Percentiles rank a stretch among this genome's conserved stretches.
Evolutionary conservation across 2,113 vertebrate genomes (phyloP).

Genomic region (Acinonyx jubatus): DNA sequence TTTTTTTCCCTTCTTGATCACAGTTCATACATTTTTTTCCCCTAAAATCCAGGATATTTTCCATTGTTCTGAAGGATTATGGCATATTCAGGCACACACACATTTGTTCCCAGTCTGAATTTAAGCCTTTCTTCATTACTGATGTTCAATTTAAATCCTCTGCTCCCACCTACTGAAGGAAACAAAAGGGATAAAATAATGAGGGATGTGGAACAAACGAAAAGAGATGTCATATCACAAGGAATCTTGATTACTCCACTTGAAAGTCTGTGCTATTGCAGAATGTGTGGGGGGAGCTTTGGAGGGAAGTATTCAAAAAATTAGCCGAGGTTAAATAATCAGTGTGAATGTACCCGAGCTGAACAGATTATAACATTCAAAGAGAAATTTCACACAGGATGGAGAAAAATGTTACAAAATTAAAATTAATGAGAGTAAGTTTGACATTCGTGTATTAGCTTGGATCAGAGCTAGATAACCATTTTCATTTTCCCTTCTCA

Average conservation of each 20-base stretch:
- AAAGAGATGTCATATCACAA: conserved; percentile 37
- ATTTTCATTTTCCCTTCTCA: not conserved
- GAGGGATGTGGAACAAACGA: conserved; percentile 23
- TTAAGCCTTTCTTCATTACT: conserved; percentile 49
- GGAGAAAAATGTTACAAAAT: conserved; percentile 66
- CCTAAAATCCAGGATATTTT: not conserved
- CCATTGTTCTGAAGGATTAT: conserved; percentile 23
- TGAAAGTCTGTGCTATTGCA: not conserved
- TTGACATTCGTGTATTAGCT: conserved; percentile 13
- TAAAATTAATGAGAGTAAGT: conserved; percentile 66
- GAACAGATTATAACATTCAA: conserved; percentile 50
- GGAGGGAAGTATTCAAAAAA: conserved; percentile 21
- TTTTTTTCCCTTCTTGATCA: not conserved
- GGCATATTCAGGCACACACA: not conserved
- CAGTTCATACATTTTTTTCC: not conserved
- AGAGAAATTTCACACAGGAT: conserved; percentile 35
- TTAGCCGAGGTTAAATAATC: conserved; percentile 63
- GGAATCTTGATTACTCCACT: conserved; percentile 53
- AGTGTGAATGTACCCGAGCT: not conserved
- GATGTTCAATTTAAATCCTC: conserved; percentile 51
- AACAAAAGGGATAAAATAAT: conserved; percentile 51
- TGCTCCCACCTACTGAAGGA: conserved; percentile 40
- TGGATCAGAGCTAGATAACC: not conserved
- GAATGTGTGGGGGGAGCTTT: not conserved
- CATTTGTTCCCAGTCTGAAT: conserved; percentile 25